Base-by-base conservation (phyloP, 2,888 invertebrate genomes). In the Scaptomyza flava region DNA sequence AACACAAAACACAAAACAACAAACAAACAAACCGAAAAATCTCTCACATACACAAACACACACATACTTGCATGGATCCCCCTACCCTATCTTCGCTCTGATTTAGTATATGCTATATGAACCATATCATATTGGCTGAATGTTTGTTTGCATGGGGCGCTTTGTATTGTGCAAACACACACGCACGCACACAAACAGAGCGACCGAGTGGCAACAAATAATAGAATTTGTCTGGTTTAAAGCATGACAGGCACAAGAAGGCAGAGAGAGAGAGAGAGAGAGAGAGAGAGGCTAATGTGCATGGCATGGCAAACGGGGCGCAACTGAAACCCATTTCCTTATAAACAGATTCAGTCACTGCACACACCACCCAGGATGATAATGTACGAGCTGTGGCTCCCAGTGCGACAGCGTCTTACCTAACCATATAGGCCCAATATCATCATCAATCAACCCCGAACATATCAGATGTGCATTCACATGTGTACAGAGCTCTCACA, bases 391-490 rank as follows among this genome's bases (percentile, higher is more conserved):
- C 31, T 63, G 57, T 41, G 62, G 58, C 33, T 53, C 46, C 62
- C 54, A 14, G 45, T 52, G 53, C 41, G 58, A 47, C 58, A 41
- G 31, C 17, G 6, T 11, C 66, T 47, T 27, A 66, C 72, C 71
- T 66, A 47, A 60, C 43, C 59, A 53, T 62, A 36, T n/a, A 70
- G 72, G 53, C 71, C 68, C 76, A 81, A 65, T 81, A 83, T 81
- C 72, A 77, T 79, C 82, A 83, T 86, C 84, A 83, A 86, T 83
- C 87, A 83, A 71, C 60, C 64, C 64, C 58, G 63, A 75, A 77
- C 81, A 64, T 78, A 86, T 85, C 83, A 60, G 81, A 81, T 86
- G 80, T 83, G 78, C 83, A 81, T 82, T 80, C 75, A 77, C 63
- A 76, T 68, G 58, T 68, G 58, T 61, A 47, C 53, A 48, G 31